phyloP scores from a whole-genome alignment of 2,888 invertebrate genomes.

The Polydesmus complanatus region DNA sequence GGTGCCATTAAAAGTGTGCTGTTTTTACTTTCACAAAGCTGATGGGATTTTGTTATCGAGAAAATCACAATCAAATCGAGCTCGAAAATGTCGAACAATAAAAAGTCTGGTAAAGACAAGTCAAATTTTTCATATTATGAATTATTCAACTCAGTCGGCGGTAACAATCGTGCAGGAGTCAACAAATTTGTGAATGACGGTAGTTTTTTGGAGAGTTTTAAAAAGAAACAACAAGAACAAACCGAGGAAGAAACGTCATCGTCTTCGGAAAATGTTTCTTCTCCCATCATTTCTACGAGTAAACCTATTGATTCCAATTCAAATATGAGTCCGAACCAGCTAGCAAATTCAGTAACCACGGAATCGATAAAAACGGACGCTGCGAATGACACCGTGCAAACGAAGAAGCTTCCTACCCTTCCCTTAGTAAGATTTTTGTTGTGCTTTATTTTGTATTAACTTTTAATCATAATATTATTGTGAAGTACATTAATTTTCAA shows the following conservation, averaged over 20 bases:
- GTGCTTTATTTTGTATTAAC: neutral
- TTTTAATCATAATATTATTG: too few relatives aligned
- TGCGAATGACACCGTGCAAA: neutral
- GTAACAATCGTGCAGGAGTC: neutral
- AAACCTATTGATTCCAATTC: neutral
- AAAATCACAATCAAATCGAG: too few relatives aligned
- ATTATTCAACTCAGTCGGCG: neutral
- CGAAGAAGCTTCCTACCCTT: constrained; percentile 13
- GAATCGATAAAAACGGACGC: neutral
- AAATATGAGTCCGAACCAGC: neutral
- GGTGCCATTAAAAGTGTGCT: too few relatives aligned
- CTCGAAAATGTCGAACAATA: neutral
- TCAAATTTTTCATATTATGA: neutral
- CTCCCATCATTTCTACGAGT: neutral
- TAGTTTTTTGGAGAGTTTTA: constrained; percentile 79
- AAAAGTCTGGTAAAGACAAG: constrained; percentile 7
- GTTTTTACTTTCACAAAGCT: too few relatives aligned
- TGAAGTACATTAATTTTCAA: too few relatives aligned
- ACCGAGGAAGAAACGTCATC: neutral
- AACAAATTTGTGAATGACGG: constrained; percentile 67
- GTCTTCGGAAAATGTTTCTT: neutral
- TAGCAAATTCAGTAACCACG: neutral
- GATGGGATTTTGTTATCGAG: too few relatives aligned
- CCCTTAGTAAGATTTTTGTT: constrained; percentile 18
- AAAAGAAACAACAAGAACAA: constrained; percentile 47